Base-by-base conservation (phyloP, 92 coral and sea anemone species). In the Phymanthus crucifer region DNA sequence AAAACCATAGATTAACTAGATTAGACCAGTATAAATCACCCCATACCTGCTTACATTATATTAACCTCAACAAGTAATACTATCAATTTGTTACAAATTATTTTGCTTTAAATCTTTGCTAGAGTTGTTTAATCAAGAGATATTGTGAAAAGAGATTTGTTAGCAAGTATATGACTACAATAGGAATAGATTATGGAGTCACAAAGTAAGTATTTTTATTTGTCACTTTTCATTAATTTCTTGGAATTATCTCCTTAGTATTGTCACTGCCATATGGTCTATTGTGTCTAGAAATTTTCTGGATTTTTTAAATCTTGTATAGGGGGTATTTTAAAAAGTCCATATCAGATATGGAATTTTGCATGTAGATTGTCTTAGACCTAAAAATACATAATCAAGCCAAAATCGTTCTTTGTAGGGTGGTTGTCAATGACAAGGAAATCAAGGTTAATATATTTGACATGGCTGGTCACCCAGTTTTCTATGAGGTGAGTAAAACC, bases 391-490 rank as follows among this genome's bases (percentile, higher is more conserved):
- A n/a, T n/a, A n/a, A n/a, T n/a, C n/a, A n/a, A n/a, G n/a, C n/a
- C n/a, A n/a, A 54, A 19, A 19, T 54, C 3, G 29, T 65, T 29
- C 29, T 52, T 50, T 81, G 9, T 72, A 95, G 99, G 72, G 97
- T 95, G 18, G 80, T 79, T 57, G 83, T 95, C 6, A 87, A 93
- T 71, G 95, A 90, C 34, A 90, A 90, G 69, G 99, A 95, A 17
- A 88, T 95, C 5, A 95, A 95, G 89, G 99, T 95, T 19, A 95
- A 95, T 80, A 95, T 95, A 40, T 95, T 95, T 93, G 99, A 95
- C 87, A 95, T 95, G 99, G 99, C 99, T 38, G 99, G 99, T 10
- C 99, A 95, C 66, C 97, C 99, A 67, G 93, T 95, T 4, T 95
- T 95, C 83, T 95, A 95, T 84, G 97, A 95, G 95, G 98, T 92